Evolutionary conservation across 2,888 invertebrate species (phyloP).

Genomic region (Tenthredo distinguenda): DNA sequence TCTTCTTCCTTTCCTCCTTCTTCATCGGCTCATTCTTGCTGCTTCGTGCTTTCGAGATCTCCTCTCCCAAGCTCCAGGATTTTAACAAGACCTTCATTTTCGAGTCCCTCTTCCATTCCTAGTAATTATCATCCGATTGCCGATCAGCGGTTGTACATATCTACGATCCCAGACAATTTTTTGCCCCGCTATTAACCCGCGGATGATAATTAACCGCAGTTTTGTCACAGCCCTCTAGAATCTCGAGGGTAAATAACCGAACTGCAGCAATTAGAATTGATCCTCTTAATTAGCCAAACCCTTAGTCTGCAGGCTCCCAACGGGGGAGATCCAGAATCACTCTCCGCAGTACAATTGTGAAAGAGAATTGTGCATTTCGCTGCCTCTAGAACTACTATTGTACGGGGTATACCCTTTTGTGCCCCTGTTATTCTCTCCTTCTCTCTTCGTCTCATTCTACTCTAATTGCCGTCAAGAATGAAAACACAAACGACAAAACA

Average conservation of each 20-base stretch:
- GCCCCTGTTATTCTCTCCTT: background rate
- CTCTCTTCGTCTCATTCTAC: background rate
- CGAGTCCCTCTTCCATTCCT: background rate
- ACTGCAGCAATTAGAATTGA: slow-evolving; percentile 8
- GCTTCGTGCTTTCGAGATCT: background rate
- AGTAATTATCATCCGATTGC: background rate
- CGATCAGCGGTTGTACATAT: too few species aligned
- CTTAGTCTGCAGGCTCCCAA: background rate
- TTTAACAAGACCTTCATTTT: background rate
- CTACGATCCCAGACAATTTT: background rate
- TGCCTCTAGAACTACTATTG: background rate
- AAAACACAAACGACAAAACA: background rate
- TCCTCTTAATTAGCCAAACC: slow-evolving; percentile 7
- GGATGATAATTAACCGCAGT: background rate
- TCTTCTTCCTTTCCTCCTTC: background rate
- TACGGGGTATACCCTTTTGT: background rate
- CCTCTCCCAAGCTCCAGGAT: background rate
- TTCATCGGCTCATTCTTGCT: background rate
- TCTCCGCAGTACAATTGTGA: background rate
- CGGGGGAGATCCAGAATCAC: background rate
- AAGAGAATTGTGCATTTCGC: background rate
- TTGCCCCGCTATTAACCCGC: background rate
- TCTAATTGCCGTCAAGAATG: background rate
- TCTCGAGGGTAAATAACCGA: background rate
- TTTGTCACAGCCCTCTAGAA: background rate